Percentiles rank a stretch among this genome's conserved stretches.
Conservation (phyloP, 1,140 invertebrate genomes). For the Papilio aristodemus region DNA sequence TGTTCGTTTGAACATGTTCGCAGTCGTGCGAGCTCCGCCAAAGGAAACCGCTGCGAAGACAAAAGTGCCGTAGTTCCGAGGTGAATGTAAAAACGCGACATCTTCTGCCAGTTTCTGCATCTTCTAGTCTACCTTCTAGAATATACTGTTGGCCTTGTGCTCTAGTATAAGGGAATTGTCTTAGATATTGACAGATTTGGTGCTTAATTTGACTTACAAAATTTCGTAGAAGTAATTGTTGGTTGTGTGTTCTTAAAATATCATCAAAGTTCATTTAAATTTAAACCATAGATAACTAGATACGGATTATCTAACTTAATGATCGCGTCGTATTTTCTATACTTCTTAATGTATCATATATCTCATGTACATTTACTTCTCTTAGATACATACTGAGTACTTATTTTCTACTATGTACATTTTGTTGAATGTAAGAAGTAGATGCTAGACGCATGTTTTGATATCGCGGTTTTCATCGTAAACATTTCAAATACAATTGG, state of each 20-base stretch:
- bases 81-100: slow-evolving; percentile 51
- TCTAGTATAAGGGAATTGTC: not conserved
- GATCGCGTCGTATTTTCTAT: not conserved
- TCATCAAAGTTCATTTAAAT: not conserved
- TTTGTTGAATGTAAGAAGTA: not conserved
- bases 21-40: slow-evolving; percentile 61
- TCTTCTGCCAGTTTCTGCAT: slow-evolving; percentile 31
- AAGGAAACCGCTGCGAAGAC: slow-evolving; percentile 68
- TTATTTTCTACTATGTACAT: not conserved
- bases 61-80: slow-evolving; percentile 77
- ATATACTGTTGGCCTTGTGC: not conserved
- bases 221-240: not conserved
- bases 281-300: not conserved
- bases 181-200: not conserved
- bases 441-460: not conserved
- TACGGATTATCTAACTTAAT: not conserved
- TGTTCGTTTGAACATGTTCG: slow-evolving; percentile 45
- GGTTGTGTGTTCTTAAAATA: not conserved
- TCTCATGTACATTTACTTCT: not conserved
- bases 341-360: not conserved
- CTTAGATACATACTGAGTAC: not conserved
- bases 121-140: not conserved
- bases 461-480: not conserved
- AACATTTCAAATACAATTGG: not conserved
- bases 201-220: not conserved